Conservation (phyloP, 2,888 invertebrate species). For the Syrphus vitripennis region DNA sequence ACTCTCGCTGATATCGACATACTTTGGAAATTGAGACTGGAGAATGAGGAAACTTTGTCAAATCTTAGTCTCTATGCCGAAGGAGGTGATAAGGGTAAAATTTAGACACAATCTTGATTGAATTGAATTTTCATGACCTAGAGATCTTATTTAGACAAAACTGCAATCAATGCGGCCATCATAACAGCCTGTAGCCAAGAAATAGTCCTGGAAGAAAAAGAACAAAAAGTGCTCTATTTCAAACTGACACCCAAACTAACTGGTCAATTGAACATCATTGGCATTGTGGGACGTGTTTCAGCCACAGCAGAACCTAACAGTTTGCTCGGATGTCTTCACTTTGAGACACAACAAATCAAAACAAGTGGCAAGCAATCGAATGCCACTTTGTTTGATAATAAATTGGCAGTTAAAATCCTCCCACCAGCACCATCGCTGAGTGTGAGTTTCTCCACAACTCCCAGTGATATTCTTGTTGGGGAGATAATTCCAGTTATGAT, state of each 20-base stretch:
- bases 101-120: too few species aligned
- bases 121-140: neutral
- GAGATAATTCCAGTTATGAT: slow-evolving; percentile 86
- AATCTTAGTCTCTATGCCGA: slow-evolving; percentile 79
- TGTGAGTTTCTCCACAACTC: slow-evolving; percentile 86
- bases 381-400: slow-evolving; percentile 82
- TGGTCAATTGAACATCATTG: slow-evolving; percentile 88
- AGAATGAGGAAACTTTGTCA: slow-evolving; percentile 79
- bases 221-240: slow-evolving; percentile 85
- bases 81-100: slow-evolving; percentile 56
- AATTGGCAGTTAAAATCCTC: slow-evolving; percentile 88
- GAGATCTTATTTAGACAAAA: slow-evolving; percentile 70
- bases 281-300: slow-evolving; percentile 83
- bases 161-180: slow-evolving; percentile 77
- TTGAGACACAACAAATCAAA: slow-evolving; percentile 78
- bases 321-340: slow-evolving; percentile 78
- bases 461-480: slow-evolving; percentile 86
- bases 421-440: slow-evolving; percentile 92
- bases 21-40: slow-evolving; percentile 79
- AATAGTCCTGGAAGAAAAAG: slow-evolving; percentile 78
- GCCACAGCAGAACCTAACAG: slow-evolving; percentile 77
- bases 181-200: slow-evolving; percentile 76
- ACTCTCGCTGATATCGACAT: slow-evolving; percentile 78
- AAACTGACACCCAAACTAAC: slow-evolving; percentile 88
- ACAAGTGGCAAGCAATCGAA: slow-evolving; percentile 74